Evolutionary conservation across 53 echinoderm and acorn worm species (phyloP), one percentile per base, ranked within the genome.

Genomic region (Glandiceps talaboti): DNA sequence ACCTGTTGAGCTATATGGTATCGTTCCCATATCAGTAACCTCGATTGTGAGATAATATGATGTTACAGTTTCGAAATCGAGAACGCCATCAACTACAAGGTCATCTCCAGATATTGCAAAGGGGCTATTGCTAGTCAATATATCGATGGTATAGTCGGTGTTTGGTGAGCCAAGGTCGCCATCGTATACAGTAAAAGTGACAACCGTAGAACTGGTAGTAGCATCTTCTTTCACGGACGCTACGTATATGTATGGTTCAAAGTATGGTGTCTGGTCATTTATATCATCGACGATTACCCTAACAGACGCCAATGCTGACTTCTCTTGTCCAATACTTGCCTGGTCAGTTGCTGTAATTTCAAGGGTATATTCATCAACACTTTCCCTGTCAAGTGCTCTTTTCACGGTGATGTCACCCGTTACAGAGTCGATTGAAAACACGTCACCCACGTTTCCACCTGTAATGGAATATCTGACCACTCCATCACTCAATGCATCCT

Each of bases 331-430:
- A 14, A 83, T 79, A 30, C 87, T 82, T 32, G 93, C 99, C 31
- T 91, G 89, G 89, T 99, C 99, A 73, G 83, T 86, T 31, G 99
- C 99, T 14, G 84, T 85, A 33, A 99, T 91, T 86, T 88, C 87
- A 72, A 99, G 85, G 27, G 78, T 73, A 73, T 99, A 99, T 33
- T 80, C 84, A 1, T 77, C 85, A 76, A 86, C 77, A 82, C 91
- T 93, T 81, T 99, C 99, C 33, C 91, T 87, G 83, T 94, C 92
- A 1, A 94, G 79, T 12, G 74, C 27, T 81, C 82, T 76, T 74
- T 80, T 28, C 28, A 94, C 80, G 0, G 84, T 85, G 76, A 94
- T 82, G 73, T 81, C 92, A 82, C 94, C 94, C 1, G 92, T 86
- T n/a, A 32, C 31, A 1, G 94, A 83, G 84, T 94, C 86, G 73